A percentile compares a stretch with the other conserved stretches of the same genome.
Evolutionary conservation across 2,888 invertebrate species (phyloP).

Genomic region (Caradrina kadenii): DNA sequence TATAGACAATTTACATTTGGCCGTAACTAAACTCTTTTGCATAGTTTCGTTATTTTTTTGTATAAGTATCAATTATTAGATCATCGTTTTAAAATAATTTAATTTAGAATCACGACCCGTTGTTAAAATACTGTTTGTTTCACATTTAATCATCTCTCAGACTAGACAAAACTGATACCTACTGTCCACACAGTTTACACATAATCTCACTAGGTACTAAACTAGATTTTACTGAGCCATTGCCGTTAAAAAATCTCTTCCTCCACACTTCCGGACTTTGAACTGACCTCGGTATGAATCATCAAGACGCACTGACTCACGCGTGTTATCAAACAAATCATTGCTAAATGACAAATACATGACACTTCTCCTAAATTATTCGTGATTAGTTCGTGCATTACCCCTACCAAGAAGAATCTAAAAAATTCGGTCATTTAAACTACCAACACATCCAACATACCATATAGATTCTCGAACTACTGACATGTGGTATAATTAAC

Average conservation of each 20-base stretch:
- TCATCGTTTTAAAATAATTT: conserved; percentile 16
- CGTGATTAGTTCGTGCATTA: conserved; percentile 57
- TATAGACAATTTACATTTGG: conserved; percentile 14
- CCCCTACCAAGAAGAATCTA: conserved; percentile 53
- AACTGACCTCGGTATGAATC: conserved; percentile 63
- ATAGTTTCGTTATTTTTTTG: conserved; percentile 42
- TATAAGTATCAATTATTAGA: conserved; percentile 31
- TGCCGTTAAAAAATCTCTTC: conserved; percentile 63
- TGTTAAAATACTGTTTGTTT: conserved; percentile 2
- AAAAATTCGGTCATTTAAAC: conserved; percentile 47
- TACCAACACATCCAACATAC: conserved; percentile 35
- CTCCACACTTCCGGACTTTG: conserved; percentile 68
- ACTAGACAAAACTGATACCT: conserved; percentile 42
- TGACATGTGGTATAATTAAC: conserved; percentile 54
- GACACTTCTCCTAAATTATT: conserved; percentile 43
- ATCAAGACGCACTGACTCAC: conserved; percentile 72
- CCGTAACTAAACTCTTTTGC: conserved; percentile 21
- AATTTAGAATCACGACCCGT: conserved; percentile 38
- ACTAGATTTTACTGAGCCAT: conserved; percentile 61
- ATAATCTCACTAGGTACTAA: conserved; percentile 43
- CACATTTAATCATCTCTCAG: neutral
- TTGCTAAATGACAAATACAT: conserved; percentile 67
- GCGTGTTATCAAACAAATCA: conserved; percentile 75
- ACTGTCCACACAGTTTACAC: conserved; percentile 38
- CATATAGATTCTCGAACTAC: conserved; percentile 47